Conservation (phyloP, 2,797 vertebrate genomes). For the Pristis pectinata region DNA sequence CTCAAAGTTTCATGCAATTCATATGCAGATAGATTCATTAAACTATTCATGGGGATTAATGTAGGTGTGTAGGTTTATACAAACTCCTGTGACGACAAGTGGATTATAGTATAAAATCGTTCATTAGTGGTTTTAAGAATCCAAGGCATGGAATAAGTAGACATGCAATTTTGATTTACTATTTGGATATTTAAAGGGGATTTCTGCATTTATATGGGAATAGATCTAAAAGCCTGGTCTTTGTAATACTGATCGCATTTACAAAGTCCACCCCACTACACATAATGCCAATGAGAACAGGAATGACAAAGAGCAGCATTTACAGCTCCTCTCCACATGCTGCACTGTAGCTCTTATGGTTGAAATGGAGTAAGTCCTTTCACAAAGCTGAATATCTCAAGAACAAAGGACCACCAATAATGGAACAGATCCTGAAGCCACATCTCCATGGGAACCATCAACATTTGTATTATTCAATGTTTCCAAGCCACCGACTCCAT, state of each 20-base stretch:
- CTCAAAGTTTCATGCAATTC: background rate
- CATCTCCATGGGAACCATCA: constrained; percentile 13
- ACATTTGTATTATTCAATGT: background rate
- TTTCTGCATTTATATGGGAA: background rate
- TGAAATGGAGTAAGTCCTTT: background rate
- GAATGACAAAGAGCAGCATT: background rate
- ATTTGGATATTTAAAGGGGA: constrained; percentile 23
- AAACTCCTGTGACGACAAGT: background rate
- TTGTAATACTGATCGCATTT: background rate
- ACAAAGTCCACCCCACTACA: too few relatives aligned
- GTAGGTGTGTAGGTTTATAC: background rate
- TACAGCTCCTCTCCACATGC: background rate
- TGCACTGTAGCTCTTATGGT: background rate
- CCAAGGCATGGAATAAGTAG: background rate
- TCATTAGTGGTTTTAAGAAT: background rate
- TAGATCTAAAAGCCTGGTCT: background rate
- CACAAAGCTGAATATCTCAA: background rate
- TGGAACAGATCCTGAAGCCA: background rate
- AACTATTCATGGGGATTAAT: background rate
- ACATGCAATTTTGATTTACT: background rate
- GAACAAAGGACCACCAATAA: constrained; percentile 14
- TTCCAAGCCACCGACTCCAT: too few relatives aligned
- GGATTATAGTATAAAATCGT: constrained; percentile 12
- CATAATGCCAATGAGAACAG: background rate
- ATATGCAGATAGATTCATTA: background rate